Evolutionary conservation across 2,888 invertebrate genomes (phyloP).

Genomic region (Lasioglossum oenotherae): DNA sequence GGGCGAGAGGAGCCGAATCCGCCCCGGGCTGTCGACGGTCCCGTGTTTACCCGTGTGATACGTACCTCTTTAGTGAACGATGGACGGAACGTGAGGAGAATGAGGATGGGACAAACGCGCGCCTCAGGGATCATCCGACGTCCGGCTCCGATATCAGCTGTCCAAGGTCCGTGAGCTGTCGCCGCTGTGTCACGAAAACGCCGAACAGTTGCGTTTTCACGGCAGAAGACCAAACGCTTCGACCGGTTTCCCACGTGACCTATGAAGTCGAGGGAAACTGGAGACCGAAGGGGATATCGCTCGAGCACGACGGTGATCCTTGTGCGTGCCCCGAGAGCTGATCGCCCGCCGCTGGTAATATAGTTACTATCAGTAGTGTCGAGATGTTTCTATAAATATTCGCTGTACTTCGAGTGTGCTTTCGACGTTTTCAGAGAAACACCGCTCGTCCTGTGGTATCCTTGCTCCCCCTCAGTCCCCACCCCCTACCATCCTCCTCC

Average conservation of each 20-base stretch:
- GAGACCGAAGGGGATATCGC: constrained; percentile 7
- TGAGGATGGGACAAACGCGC: neutral
- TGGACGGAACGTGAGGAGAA: neutral
- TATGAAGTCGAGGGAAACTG: neutral
- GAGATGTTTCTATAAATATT: constrained; percentile 65
- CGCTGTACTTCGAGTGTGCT: constrained; percentile 68
- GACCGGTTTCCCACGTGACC: neutral
- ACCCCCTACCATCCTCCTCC: neutral
- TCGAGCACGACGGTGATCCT: constrained; percentile 16
- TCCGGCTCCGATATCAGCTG: neutral
- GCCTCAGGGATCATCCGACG: neutral
- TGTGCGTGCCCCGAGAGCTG: constrained; percentile 27
- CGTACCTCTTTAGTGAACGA: constrained; percentile 6
- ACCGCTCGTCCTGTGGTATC: constrained; percentile 21
- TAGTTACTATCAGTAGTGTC: constrained; percentile 65
- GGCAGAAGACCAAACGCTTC: neutral
- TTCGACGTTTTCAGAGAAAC: constrained; percentile 64
- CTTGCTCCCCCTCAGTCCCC: neutral
- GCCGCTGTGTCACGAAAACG: neutral
- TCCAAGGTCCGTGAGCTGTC: constrained; percentile 1
- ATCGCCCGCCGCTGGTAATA: constrained; percentile 62
- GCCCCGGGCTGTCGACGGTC: neutral
- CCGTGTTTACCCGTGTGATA: neutral
- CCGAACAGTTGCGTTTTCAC: constrained; percentile 5
- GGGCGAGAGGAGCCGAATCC: neutral